phyloP scores from a whole-genome alignment of 2,797 vertebrate genomes.

The Simalia tracyae region DNA sequence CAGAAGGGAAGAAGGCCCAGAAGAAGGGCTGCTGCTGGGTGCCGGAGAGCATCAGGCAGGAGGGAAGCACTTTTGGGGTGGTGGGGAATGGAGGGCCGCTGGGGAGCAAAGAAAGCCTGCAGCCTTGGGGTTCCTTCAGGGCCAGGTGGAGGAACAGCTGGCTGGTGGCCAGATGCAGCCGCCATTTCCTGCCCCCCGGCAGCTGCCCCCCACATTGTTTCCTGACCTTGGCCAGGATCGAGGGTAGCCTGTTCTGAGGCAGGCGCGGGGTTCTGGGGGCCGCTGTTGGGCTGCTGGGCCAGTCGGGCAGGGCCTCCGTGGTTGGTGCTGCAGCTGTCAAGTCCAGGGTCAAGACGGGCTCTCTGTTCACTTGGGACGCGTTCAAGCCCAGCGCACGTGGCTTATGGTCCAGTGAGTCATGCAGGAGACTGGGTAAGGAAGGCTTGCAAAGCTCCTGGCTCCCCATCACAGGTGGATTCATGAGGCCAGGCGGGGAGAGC shows the following conservation, averaged over 20 bases:
- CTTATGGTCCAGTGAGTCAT: neutral
- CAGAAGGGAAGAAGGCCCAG: neutral
- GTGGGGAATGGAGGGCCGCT: neutral
- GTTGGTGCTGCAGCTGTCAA: neutral
- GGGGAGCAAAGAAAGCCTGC: neutral
- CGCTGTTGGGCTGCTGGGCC: neutral
- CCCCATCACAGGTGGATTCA: neutral
- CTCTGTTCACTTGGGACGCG: neutral
- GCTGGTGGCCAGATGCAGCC: neutral
- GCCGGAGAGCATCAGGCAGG: neutral
- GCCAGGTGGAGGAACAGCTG: neutral
- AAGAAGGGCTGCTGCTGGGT: neutral
- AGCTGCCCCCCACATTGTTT: neutral
- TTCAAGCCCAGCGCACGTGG: neutral
- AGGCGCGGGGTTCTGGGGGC: neutral
- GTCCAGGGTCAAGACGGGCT: neutral
- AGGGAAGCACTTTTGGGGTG: neutral
- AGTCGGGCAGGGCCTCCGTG: neutral
- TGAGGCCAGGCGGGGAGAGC: neutral
- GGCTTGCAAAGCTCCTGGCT: neutral
- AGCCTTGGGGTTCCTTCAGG: neutral
- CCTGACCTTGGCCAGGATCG: neutral
- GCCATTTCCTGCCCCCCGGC: neutral
- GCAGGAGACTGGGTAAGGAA: neutral
- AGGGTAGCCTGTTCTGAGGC: neutral